phyloP scores from a whole-genome alignment of 2,113 vertebrate species.

The Chaetura pelagica region DNA sequence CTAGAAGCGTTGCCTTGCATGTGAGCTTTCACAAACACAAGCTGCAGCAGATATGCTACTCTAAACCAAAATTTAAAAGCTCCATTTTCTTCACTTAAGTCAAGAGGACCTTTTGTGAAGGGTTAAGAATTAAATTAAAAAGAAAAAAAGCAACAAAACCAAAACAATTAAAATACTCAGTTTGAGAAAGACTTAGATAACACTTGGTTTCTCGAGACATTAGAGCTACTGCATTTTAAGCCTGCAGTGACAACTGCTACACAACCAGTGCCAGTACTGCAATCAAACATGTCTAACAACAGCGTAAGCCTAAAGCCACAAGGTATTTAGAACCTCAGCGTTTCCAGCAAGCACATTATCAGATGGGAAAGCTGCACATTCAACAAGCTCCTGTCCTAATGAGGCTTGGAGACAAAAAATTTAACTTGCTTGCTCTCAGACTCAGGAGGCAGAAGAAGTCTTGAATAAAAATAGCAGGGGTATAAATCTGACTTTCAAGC shows the following conservation, averaged over 20 bases:
- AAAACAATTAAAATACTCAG: not conserved
- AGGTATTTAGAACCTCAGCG: not conserved
- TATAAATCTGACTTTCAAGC: slow-evolving; percentile 33
- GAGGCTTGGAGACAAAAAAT: not conserved
- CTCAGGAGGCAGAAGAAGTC: not conserved
- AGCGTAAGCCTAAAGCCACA: not conserved
- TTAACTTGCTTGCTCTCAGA: not conserved
- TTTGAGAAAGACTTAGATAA: not conserved
- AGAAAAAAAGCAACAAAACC: not conserved
- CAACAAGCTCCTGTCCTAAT: not conserved
- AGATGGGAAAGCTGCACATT: not conserved
- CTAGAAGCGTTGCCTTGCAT: not conserved
- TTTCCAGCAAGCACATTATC: not conserved
- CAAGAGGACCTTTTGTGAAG: not conserved
- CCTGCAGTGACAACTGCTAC: not conserved
- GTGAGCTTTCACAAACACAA: not conserved
- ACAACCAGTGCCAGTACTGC: not conserved
- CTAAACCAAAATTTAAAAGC: not conserved
- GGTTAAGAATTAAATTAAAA: not conserved
- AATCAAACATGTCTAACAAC: not conserved
- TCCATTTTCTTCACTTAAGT: not conserved
- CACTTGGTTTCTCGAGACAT: not conserved
- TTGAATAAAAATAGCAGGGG: slow-evolving; percentile 38
- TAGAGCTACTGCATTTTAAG: not conserved
- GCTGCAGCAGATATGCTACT: rapidly evolving